Base-by-base conservation (phyloP, 2,113 vertebrate species). In the Podarcis cretensis region DNA sequence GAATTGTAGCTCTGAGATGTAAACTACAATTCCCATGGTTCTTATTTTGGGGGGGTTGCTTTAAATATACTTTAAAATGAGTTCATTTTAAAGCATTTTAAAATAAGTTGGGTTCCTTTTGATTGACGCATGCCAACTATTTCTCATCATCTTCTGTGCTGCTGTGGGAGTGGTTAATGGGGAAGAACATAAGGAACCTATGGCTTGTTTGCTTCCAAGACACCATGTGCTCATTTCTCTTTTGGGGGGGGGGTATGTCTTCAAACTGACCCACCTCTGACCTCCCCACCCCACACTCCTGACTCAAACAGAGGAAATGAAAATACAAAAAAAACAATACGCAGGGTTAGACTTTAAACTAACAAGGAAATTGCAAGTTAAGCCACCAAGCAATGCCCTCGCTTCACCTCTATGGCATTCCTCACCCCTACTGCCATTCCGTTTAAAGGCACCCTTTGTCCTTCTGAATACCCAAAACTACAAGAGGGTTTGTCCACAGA, bases 281-380 rank as follows among this genome's bases (percentile, higher is more conserved):
- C 20, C 54, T 25, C 20, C 73, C 1, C 1, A 80, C 40, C 69
- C 40, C 89, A 85, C 89, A 85, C 85, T 74, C 68, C 81, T 65
- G 92, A 74, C 85, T 94, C 84, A 88, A 88, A 74, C 82, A 0
- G 0, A 94, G 95, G 94, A 95, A 95, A 96, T 94, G 1, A 95
- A 54, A 95, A 92, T 66, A 86, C 89, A 93, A 92, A 54, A 54
- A 54, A 54, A 94, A 87, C 75, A 87, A 94, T 73, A 35, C 1
- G 0, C 83, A 91, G 69, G 82, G 91, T 88, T 88, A 91, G 87
- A 89, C 65, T 92, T 78, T 83, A 94, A 94, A 95, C 92, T 92
- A 90, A 85, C 85, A 89, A 94, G 95, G 95, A 96, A 95, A 95
- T 94, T 93, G 86, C 86, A 84, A 89, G 90, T 93, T 95, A 95